A percentile compares a stretch with the other conserved stretches of the same genome.
phyloP scores from a whole-genome alignment of 2,113 vertebrate genomes.

The Solea solea region DNA sequence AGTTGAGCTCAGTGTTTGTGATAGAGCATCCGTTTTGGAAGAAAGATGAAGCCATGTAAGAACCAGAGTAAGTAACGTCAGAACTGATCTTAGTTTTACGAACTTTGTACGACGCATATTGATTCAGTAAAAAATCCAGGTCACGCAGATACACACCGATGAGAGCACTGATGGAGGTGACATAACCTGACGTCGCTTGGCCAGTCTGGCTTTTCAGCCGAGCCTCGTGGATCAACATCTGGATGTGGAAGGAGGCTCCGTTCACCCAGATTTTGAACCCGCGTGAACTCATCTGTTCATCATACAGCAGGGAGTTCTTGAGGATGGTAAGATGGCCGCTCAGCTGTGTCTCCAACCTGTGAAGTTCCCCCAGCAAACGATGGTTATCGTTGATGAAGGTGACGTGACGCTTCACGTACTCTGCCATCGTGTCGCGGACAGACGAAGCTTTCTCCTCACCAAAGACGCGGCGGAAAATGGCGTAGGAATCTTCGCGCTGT shows the following conservation, averaged over 20 bases:
- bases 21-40: background rate
- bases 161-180: rapidly evolving
- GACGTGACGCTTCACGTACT: background rate
- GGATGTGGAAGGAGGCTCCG: conserved; percentile 32
- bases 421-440: conserved; percentile 23
- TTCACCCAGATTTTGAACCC: conserved; percentile 32
- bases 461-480: background rate
- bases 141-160: background rate
- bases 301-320: conserved; percentile 27
- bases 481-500: background rate
- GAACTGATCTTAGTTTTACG: background rate
- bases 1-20: background rate
- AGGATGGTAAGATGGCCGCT: conserved; percentile 28
- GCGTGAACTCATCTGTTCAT: conserved; percentile 6
- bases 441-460: conserved; percentile 36
- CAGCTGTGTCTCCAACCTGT: background rate
- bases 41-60: background rate
- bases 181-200: rapidly evolving
- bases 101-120: background rate
- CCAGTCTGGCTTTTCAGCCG: background rate
- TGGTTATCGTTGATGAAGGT: background rate
- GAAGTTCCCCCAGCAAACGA: background rate
- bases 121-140: background rate
- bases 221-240: conserved; percentile 36
- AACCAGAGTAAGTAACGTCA: background rate